A percentile compares a stretch with the other conserved stretches of the same genome.
Conservation (phyloP, 2,797 vertebrate genomes). For the Phylloscopus collybita region DNA sequence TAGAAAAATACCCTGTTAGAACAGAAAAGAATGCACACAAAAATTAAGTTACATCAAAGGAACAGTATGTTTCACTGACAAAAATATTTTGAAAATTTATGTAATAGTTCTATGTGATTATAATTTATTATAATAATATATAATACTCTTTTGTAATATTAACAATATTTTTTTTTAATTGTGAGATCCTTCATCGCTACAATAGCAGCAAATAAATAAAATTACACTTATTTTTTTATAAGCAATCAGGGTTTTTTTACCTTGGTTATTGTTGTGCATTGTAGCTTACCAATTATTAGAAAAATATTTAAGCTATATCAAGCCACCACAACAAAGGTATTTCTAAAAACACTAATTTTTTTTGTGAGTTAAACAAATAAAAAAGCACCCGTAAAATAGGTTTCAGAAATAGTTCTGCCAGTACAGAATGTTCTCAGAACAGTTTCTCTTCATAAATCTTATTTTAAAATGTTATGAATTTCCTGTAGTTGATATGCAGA, state of each 20-base stretch:
- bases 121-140: background rate
- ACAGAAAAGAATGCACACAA: fast-evolving
- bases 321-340: background rate
- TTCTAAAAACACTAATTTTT: background rate
- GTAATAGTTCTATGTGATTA: background rate
- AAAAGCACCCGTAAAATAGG: background rate
- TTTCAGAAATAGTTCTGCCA: background rate
- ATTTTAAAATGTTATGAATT: background rate
- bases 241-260: background rate
- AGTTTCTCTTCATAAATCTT: background rate
- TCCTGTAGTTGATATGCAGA: background rate
- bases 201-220: background rate
- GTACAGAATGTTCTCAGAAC: background rate
- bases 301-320: background rate
- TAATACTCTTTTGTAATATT: background rate
- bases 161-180: background rate
- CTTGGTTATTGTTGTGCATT: background rate
- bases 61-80: background rate
- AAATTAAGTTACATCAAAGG: background rate
- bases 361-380: background rate
- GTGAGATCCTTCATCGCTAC: background rate
- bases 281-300: background rate
- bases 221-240: background rate
- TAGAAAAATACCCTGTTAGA: background rate
- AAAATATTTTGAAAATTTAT: background rate